Percentiles rank a stretch among this genome's conserved stretches.
These are phyloP conservation scores for Panurus biarmicus DNA, from an alignment of 2,113 vertebrate species.

Conservation along the genomic window DNA sequence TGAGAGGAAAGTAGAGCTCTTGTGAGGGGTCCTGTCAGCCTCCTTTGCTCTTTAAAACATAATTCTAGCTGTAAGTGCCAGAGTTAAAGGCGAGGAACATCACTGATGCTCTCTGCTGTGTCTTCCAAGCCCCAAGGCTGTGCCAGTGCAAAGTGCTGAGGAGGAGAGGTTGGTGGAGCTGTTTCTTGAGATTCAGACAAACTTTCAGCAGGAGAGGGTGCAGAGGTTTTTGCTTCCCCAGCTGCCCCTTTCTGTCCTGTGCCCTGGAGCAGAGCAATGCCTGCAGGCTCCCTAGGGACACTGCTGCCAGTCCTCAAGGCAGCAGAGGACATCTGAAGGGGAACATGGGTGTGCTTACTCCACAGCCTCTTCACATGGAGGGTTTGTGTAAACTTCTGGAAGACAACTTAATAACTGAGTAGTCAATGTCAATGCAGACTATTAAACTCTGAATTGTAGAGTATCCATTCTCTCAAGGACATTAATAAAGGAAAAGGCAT, in stretches of 20 bases:
- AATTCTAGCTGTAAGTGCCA: neutral
- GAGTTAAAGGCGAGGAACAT: neutral
- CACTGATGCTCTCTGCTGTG: neutral
- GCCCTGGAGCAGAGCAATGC: neutral
- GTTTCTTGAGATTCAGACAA: neutral
- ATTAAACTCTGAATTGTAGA: conserved; percentile 30
- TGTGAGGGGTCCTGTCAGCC: neutral
- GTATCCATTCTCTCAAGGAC: neutral
- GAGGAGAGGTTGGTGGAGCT: neutral
- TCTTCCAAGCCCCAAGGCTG: neutral
- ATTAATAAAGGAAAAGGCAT: neutral
- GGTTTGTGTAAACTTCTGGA: neutral
- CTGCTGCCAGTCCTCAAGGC: neutral
- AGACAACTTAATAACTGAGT: conserved; percentile 49
- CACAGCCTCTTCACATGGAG: neutral
- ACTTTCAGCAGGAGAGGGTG: neutral
- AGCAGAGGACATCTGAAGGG: neutral
- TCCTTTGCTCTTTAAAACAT: neutral
- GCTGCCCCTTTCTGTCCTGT: neutral
- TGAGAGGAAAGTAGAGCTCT: neutral
- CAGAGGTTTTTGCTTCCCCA: neutral
- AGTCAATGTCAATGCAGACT: neutral
- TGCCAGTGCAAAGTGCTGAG: neutral
- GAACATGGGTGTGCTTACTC: neutral
- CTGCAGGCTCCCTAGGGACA: neutral